Percentiles rank a stretch among this genome's conserved stretches.
phyloP scores from a whole-genome alignment of 2,888 invertebrate genomes.

The Conchocele bisecta region DNA sequence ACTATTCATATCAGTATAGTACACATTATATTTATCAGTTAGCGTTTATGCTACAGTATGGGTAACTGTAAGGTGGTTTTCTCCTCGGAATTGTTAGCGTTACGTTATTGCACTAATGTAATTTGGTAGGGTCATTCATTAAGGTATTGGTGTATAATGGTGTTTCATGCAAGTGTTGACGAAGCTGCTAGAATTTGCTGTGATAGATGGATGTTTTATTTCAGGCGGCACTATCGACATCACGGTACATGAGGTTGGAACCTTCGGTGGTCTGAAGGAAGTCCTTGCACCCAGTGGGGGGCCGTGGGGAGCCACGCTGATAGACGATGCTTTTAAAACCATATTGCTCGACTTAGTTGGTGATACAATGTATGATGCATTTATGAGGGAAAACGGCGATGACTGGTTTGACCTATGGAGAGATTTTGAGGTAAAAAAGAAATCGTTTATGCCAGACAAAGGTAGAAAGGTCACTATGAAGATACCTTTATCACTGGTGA shows the following conservation, averaged over 20 bases:
- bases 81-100: too few relatives aligned
- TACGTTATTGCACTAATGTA: too few relatives aligned
- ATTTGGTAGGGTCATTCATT: too few relatives aligned
- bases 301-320: constrained; percentile 22
- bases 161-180: too few relatives aligned
- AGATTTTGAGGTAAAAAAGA: constrained; percentile 17
- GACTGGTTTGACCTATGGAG: constrained; percentile 14
- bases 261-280: not conserved
- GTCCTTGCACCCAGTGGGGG: constrained; percentile 24
- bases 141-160: too few relatives aligned
- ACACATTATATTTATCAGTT: too few relatives aligned
- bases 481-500: not conserved
- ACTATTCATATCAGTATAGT: too few relatives aligned
- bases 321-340: constrained; percentile 19
- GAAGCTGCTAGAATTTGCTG: not conserved
- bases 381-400: not conserved
- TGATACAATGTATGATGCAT: not conserved
- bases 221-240: constrained; percentile 25
- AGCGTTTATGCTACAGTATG: too few relatives aligned
- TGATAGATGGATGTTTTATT: not conserved
- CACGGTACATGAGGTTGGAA: constrained; percentile 18
- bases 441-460: not conserved
- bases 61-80: too few relatives aligned
- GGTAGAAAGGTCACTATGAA: not conserved
- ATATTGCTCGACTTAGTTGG: constrained; percentile 15